Conservation (phyloP, 2,113 vertebrate genomes). For the Erythrocebus patas region DNA sequence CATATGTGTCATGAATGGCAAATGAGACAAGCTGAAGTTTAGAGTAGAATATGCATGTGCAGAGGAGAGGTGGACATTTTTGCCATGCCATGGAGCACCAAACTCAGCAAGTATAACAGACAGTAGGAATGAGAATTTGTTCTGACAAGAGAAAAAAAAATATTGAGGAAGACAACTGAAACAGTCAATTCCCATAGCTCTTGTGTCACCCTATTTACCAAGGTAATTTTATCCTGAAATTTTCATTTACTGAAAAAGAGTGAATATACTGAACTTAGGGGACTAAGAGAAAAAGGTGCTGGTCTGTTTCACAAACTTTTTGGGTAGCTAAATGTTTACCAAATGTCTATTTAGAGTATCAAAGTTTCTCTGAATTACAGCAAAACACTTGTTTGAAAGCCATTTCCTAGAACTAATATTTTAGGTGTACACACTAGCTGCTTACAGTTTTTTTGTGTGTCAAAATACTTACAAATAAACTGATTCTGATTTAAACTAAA, state of each 20-base stretch:
- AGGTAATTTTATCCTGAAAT: background rate
- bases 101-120: background rate
- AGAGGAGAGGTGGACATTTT: background rate
- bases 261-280: background rate
- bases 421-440: background rate
- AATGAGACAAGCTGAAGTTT: background rate
- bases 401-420: background rate
- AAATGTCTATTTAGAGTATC: background rate
- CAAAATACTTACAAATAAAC: background rate
- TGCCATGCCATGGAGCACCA: background rate
- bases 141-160: background rate
- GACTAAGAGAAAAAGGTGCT: background rate
- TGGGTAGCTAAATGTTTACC: background rate
- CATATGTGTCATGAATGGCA: background rate
- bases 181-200: rapidly evolving
- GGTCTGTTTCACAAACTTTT: background rate
- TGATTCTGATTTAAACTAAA: background rate
- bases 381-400: background rate
- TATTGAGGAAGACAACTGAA: background rate
- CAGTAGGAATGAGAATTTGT: background rate
- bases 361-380: background rate
- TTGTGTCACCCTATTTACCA: background rate
- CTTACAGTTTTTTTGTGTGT: background rate
- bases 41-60: background rate
- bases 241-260: background rate